Percentiles rank a stretch among this genome's conserved stretches.
phyloP scores from a whole-genome alignment of 2,888 invertebrate genomes.

The Oligia latruncula region DNA sequence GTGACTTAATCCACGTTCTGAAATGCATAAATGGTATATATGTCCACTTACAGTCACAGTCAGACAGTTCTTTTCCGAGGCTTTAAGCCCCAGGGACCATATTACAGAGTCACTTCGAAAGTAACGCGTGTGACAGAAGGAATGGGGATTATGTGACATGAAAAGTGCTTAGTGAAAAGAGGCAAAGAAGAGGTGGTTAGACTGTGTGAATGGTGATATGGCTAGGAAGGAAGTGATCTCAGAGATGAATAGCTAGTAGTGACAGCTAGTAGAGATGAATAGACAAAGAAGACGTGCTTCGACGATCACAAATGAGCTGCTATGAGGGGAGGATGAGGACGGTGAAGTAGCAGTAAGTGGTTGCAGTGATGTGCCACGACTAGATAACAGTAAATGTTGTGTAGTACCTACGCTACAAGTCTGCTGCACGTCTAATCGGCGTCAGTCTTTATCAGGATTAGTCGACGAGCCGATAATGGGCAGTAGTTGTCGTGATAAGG shows the following conservation, averaged over 20 bases:
- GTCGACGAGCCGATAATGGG: slow-evolving; percentile 31
- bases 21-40: background rate
- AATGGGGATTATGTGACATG: background rate
- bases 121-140: background rate
- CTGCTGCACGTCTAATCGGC: slow-evolving; percentile 16
- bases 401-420: background rate
- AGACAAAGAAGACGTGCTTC: background rate
- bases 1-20: background rate
- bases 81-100: background rate
- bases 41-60: background rate
- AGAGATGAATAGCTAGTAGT: background rate
- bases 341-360: background rate
- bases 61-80: background rate
- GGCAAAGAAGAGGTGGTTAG: no score
- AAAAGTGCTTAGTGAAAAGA: background rate
- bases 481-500: slow-evolving; percentile 40
- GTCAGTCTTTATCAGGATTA: slow-evolving; percentile 47
- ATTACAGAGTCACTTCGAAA: background rate
- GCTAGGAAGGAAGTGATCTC: background rate
- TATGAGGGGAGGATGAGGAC: background rate
- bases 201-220: background rate
- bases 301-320: background rate
- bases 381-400: no score
- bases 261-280: no score
- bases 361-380: background rate